A percentile compares a stretch with the other conserved stretches of the same genome.
phyloP scores from a whole-genome alignment of 2,113 vertebrate genomes.

The Fulica atra region DNA sequence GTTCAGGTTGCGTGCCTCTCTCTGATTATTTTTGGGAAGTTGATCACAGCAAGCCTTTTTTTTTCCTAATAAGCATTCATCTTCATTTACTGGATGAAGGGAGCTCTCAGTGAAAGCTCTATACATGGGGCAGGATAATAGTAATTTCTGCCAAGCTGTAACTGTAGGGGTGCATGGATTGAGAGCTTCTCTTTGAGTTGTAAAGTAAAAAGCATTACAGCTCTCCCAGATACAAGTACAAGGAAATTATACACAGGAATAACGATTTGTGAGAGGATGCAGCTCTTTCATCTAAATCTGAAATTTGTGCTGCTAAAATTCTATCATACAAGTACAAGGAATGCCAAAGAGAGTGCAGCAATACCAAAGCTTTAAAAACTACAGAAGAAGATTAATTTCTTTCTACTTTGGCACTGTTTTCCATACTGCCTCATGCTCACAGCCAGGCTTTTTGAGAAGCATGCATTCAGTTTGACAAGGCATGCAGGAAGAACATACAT shows the following conservation, averaged over 20 bases:
- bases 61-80: conserved; percentile 76
- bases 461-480: not conserved
- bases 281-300: not conserved
- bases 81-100: conserved; percentile 79
- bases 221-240: not conserved
- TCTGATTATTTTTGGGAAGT: conserved; percentile 77
- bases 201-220: not conserved
- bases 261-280: not conserved
- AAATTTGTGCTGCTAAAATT: not conserved
- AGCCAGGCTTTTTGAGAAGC: not conserved
- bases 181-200: not conserved
- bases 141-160: conserved; percentile 57
- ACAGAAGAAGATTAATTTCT: not conserved
- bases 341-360: not conserved
- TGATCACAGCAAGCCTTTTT: conserved; percentile 75
- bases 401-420: not conserved
- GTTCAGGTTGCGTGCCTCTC: conserved; percentile 82
- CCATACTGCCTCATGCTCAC: not conserved
- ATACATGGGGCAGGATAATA: conserved; percentile 35
- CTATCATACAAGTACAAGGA: not conserved
- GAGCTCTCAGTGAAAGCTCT: conserved; percentile 67
- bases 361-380: not conserved
- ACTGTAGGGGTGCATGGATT: conserved; percentile 2
- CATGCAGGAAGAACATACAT: not conserved
- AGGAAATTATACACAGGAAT: not conserved